phyloP scores from a whole-genome alignment of 2,797 vertebrate genomes.

The Ctenochaetus hawaiiensis region DNA sequence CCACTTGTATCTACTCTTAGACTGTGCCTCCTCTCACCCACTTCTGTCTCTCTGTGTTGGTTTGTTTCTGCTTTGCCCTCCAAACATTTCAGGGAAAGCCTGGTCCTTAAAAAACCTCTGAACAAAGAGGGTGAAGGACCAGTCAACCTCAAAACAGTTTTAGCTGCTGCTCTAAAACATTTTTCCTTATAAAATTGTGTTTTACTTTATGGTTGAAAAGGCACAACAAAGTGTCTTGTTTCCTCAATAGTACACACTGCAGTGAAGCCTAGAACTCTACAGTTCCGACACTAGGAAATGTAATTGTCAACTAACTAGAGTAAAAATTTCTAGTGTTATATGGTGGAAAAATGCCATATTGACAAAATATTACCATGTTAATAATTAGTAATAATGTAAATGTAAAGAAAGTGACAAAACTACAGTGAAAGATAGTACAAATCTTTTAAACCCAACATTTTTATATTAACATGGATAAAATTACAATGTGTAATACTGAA shows the following conservation, averaged over 20 bases:
- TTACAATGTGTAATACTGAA: background rate
- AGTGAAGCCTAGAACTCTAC: background rate
- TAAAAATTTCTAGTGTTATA: background rate
- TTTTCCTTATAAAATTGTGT: background rate
- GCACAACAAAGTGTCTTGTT: background rate
- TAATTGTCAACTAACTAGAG: background rate
- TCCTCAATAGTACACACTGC: background rate
- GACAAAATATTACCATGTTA: background rate
- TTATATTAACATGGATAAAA: background rate
- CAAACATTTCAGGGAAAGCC: background rate
- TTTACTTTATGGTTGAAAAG: background rate
- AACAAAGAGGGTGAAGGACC: background rate
- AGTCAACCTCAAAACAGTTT: background rate
- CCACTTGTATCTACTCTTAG: background rate
- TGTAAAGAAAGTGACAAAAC: too few relatives aligned
- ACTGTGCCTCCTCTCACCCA: background rate
- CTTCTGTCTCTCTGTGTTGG: background rate
- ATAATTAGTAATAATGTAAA: too few relatives aligned
- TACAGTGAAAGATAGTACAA: too few relatives aligned
- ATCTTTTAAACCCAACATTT: background rate
- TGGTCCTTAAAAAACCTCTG: background rate
- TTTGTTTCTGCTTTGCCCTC: background rate
- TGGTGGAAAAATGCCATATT: background rate
- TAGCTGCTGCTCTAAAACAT: background rate
- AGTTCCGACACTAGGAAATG: background rate